Percentiles rank a stretch among this genome's conserved stretches.
Conservation (phyloP, 2,888 invertebrate species). For the Ochropacha duplaris region DNA sequence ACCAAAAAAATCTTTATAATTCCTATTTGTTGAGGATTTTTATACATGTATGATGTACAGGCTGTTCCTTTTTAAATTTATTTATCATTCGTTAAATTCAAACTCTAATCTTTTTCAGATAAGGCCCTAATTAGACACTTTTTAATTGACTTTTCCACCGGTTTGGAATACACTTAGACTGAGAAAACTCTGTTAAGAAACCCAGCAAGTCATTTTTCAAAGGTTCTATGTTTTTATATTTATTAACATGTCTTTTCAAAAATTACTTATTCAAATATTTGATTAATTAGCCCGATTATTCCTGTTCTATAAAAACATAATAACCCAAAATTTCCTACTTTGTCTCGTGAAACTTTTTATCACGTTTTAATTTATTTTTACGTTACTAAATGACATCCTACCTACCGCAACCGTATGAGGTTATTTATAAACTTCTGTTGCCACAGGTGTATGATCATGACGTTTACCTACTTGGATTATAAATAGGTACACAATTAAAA, state of each 20-base stretch:
- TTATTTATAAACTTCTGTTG: constrained; percentile 18
- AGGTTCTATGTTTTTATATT: too few relatives aligned
- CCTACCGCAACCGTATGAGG: background rate
- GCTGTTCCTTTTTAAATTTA: constrained; percentile 25
- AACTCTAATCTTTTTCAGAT: too few relatives aligned
- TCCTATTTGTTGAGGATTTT: constrained; percentile 56
- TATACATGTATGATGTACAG: constrained; percentile 50
- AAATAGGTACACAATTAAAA: background rate
- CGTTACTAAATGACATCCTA: background rate
- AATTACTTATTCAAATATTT: too few relatives aligned
- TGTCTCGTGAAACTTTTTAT: background rate
- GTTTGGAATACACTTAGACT: too few relatives aligned
- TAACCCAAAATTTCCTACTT: background rate
- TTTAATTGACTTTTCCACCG: too few relatives aligned
- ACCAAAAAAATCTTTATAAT: constrained; percentile 63
- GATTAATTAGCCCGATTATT: too few relatives aligned
- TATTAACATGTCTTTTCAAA: too few relatives aligned
- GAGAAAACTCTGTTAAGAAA: too few relatives aligned
- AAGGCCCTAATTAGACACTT: too few relatives aligned
- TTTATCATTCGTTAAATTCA: too few relatives aligned
- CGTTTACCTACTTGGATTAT: constrained; percentile 8
- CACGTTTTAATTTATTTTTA: background rate
- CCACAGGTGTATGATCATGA: constrained; percentile 29
- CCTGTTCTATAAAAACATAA: too few relatives aligned
- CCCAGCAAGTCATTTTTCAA: too few relatives aligned